phyloP scores from a whole-genome alignment of 2,888 invertebrate species.

The Leptarthrus brevirostris region DNA sequence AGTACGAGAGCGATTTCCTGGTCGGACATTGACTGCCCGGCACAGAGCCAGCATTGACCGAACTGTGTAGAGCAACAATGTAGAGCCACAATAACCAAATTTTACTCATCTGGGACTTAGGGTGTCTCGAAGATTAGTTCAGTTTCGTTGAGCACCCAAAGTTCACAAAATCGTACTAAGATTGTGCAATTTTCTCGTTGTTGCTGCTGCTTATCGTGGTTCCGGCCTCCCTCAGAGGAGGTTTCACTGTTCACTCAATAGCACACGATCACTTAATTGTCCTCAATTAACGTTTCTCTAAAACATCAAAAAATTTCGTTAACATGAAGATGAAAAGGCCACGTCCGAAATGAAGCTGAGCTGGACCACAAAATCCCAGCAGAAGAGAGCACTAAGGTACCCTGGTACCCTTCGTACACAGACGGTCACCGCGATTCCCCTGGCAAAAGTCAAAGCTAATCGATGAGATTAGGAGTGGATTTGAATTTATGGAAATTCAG shows the following conservation, averaged over 20 bases:
- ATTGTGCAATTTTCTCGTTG: not conserved
- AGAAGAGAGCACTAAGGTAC: slow-evolving; percentile 2
- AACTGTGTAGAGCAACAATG: slow-evolving; percentile 54
- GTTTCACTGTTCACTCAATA: slow-evolving; percentile 35
- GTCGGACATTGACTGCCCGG: slow-evolving; percentile 58
- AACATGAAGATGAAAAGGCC: not conserved
- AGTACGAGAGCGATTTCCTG: slow-evolving; percentile 58
- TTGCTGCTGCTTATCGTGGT: slow-evolving; percentile 4
- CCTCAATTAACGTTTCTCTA: slow-evolving; percentile 41
- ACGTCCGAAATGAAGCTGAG: slow-evolving; percentile 26
- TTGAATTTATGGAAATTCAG: slow-evolving; percentile 50
- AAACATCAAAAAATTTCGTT: slow-evolving; percentile 31
- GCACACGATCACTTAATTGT: slow-evolving; percentile 46
- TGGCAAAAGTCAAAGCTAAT: not conserved
- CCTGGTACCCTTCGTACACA: slow-evolving; percentile 1
- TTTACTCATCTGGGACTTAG: slow-evolving; percentile 52
- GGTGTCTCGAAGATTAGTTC: slow-evolving; percentile 25
- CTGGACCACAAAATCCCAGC: slow-evolving; percentile 9
- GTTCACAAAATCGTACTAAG: not conserved
- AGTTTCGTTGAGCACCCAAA: not conserved
- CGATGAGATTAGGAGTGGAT: slow-evolving; percentile 45
- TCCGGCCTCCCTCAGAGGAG: slow-evolving; percentile 24
- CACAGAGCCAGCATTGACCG: slow-evolving; percentile 55
- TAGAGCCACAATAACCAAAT: slow-evolving; percentile 54
- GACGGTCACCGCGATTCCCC: slow-evolving; percentile 1